These are phyloP conservation scores for Drosophila maculinotata DNA, from an alignment of 2,888 invertebrate species.

Conservation along the genomic window DNA sequence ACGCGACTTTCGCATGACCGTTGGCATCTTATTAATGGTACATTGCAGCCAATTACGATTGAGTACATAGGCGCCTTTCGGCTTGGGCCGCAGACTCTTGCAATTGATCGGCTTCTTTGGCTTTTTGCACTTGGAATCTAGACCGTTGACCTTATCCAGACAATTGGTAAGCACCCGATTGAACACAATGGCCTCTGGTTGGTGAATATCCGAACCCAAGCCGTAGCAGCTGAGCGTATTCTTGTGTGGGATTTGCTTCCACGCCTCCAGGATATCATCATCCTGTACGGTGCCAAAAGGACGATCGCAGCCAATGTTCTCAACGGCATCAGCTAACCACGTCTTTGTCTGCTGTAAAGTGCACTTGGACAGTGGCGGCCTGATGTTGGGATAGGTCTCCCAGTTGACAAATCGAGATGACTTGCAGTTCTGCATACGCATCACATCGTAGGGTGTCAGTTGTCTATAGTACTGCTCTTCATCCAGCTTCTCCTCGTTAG, in stretches of 20 bases:
- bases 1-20: conserved; percentile 26
- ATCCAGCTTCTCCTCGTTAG: not conserved
- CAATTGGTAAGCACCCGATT: conserved; percentile 41
- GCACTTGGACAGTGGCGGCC: conserved; percentile 58
- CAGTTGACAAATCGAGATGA: not conserved
- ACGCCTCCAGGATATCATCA: conserved; percentile 43
- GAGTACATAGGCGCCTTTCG: conserved; percentile 48
- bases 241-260: conserved; percentile 56
- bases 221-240: conserved; percentile 54
- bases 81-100: conserved; percentile 7
- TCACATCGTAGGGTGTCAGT: conserved; percentile 39
- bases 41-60: conserved; percentile 38
- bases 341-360: conserved; percentile 9
- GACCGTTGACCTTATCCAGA: conserved; percentile 36
- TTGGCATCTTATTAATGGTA: conserved; percentile 54
- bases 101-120: not conserved
- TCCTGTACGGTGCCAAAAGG: conserved; percentile 3
- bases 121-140: not conserved
- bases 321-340: conserved; percentile 50
- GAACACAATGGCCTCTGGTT: conserved; percentile 30
- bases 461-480: conserved; percentile 10
- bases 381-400: conserved; percentile 55
- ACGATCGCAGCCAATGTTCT: conserved; percentile 37
- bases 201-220: conserved; percentile 2
- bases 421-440: conserved; percentile 62